These are phyloP conservation scores for Drosophila oshimai DNA, from an alignment of 1,140 invertebrate species.

Conservation along the genomic window DNA sequence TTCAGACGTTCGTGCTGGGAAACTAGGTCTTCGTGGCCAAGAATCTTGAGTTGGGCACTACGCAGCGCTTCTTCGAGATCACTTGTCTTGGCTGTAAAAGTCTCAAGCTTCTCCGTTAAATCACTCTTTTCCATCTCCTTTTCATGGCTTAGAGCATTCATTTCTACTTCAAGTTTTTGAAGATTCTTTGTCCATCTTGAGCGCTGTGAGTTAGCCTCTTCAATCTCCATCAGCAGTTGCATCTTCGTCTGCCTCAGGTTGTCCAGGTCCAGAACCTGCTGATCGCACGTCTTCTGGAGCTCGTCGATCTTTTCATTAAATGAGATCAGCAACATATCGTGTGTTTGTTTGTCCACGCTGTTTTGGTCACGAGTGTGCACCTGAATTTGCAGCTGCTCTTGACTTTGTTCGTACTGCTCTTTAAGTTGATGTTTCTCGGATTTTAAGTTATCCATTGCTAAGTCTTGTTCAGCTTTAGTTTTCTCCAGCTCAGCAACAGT, in stretches of 20 bases:
- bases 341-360: no score
- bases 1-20: conserved; percentile 9
- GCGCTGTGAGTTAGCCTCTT: background rate
- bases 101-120: background rate
- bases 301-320: conserved; percentile 1
- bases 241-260: conserved; percentile 19
- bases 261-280: conserved; percentile 11
- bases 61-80: conserved; percentile 4
- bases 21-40: background rate
- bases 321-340: no score
- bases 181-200: background rate
- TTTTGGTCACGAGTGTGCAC: background rate
- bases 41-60: background rate
- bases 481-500: background rate
- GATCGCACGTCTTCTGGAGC: conserved; percentile 1
- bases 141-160: background rate
- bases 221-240: background rate
- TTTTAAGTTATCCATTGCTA: background rate
- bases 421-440: conserved; percentile 35
- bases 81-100: conserved; percentile 3
- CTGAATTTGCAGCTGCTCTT: conserved; percentile 9
- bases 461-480: background rate
- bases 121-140: background rate
- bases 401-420: conserved; percentile 24
- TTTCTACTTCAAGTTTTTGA: background rate